phyloP scores from a whole-genome alignment of 2,797 vertebrate genomes.

The Ciconia nigra region DNA sequence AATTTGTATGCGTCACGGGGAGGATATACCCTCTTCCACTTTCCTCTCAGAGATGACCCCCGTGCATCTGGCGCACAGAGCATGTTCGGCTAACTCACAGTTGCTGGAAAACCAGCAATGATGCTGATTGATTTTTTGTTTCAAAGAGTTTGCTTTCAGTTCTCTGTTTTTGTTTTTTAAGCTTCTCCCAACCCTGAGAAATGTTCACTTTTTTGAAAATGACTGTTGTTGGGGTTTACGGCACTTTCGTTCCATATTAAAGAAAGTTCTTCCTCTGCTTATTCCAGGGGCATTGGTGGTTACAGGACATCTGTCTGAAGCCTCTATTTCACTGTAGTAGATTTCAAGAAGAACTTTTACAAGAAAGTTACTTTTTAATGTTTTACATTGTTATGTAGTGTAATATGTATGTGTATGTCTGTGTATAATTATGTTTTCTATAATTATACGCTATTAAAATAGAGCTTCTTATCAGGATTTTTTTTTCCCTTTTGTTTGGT shows the following conservation, averaged over 20 bases:
- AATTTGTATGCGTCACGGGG: constrained; percentile 42
- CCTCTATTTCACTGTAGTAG: constrained; percentile 69
- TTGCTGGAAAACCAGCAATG: constrained; percentile 34
- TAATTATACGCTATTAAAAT: constrained; percentile 66
- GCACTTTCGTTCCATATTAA: constrained; percentile 50
- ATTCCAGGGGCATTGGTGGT: constrained; percentile 67
- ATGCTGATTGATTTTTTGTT: background rate
- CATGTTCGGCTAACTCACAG: constrained; percentile 38
- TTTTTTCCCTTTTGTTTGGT: constrained; percentile 33
- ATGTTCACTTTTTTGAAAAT: constrained; percentile 51
- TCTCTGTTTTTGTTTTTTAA: constrained; percentile 31
- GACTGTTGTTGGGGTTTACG: constrained; percentile 23
- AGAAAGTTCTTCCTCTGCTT: constrained; percentile 68
- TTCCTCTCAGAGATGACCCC: constrained; percentile 7
- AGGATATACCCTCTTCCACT: constrained; percentile 37
- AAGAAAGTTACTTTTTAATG: constrained; percentile 74
- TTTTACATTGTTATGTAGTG: constrained; percentile 69
- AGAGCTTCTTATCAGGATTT: constrained; percentile 42
- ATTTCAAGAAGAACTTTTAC: constrained; percentile 76
- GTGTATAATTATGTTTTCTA: constrained; percentile 62
- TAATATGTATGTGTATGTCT: constrained; percentile 64
- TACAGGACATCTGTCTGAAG: constrained; percentile 67
- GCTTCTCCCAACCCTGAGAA: constrained; percentile 48
- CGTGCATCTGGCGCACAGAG: constrained; percentile 34
- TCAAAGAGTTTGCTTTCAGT: constrained; percentile 49